phyloP scores from a whole-genome alignment of 1,140 invertebrate species.

The Sycophaga agraensis region DNA sequence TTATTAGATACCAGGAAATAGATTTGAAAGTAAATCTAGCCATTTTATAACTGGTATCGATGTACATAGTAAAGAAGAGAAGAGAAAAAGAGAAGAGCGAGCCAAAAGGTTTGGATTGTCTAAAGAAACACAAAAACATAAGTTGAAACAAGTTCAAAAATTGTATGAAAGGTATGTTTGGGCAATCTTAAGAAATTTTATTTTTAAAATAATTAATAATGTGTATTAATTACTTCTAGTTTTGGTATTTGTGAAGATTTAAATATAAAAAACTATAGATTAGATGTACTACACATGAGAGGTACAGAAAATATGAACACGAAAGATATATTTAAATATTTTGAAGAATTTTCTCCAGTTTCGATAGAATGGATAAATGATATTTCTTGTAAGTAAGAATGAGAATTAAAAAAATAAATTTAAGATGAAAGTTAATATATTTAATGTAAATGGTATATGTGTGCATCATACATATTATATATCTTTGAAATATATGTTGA shows the following conservation, averaged over 20 bases:
- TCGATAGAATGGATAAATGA: conserved; percentile 82
- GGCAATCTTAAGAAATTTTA: conserved; percentile 7
- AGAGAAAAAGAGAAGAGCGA: conserved; percentile 66
- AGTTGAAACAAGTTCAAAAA: conserved; percentile 63
- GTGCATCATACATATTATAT: neutral
- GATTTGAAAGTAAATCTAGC: conserved; percentile 55
- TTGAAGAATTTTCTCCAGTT: conserved; percentile 71
- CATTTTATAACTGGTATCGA: conserved; percentile 61
- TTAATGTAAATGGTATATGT: neutral
- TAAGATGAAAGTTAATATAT: neutral
- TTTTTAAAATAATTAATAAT: neutral
- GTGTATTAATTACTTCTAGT: conserved; percentile 44
- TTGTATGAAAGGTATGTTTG: conserved; percentile 61
- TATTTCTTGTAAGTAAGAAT: conserved; percentile 63
- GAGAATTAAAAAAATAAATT: neutral
- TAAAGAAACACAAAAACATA: conserved; percentile 56
- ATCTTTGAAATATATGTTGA: neutral
- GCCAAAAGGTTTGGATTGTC: conserved; percentile 70
- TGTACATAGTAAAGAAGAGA: conserved; percentile 65
- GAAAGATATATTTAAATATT: conserved; percentile 77
- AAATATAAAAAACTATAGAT: conserved; percentile 61
- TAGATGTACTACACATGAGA: conserved; percentile 73
- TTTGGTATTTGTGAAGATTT: conserved; percentile 65
- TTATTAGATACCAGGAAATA: conserved; percentile 29
- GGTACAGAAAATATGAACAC: conserved; percentile 75